A percentile compares a stretch with the other conserved stretches of the same genome.
phyloP scores from a whole-genome alignment of 2,797 vertebrate species.

The Coranthus polyacanthus region DNA sequence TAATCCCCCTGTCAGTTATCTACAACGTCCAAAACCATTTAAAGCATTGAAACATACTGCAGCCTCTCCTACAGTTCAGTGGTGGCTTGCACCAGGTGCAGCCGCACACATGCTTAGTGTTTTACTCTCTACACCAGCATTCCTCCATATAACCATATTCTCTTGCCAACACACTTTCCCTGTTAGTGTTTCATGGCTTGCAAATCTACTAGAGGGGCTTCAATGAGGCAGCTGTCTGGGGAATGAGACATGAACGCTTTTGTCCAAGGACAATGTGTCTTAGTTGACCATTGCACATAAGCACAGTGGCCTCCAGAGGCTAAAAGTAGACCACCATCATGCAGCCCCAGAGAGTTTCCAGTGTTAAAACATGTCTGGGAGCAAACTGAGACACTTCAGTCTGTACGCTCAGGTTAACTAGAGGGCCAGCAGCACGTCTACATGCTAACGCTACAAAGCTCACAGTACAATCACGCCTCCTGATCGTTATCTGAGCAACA shows the following conservation, averaged over 20 bases:
- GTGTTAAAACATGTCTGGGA: conserved; percentile 73
- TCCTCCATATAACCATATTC: conserved; percentile 78
- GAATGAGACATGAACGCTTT: conserved; percentile 51
- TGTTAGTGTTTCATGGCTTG: conserved; percentile 81
- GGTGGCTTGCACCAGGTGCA: conserved; percentile 78
- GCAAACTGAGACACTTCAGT: conserved; percentile 60
- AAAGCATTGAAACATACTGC: conserved; percentile 57
- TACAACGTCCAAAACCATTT: conserved; percentile 24
- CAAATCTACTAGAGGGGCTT: conserved; percentile 67
- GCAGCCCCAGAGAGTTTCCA: conserved; percentile 61
- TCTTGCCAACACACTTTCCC: conserved; percentile 81
- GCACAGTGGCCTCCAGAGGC: conserved; percentile 59
- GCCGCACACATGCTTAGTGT: conserved; percentile 70
- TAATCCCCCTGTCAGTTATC: conserved; percentile 42
- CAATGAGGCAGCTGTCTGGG: conserved; percentile 62
- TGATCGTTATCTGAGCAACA: conserved; percentile 80
- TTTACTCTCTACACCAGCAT: conserved; percentile 69
- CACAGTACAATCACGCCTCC: conserved; percentile 52
- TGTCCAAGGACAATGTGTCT: conserved; percentile 70
- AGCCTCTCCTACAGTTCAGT: conserved; percentile 14
- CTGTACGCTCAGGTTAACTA: conserved; percentile 52
- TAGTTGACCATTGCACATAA: conserved; percentile 55
- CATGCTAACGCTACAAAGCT: conserved; percentile 61
- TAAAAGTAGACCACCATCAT: conserved; percentile 74
- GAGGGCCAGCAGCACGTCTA: conserved; percentile 58